These are phyloP conservation scores for Hedya salicella DNA, from an alignment of 2,888 invertebrate genomes.

Conservation along the genomic window DNA sequence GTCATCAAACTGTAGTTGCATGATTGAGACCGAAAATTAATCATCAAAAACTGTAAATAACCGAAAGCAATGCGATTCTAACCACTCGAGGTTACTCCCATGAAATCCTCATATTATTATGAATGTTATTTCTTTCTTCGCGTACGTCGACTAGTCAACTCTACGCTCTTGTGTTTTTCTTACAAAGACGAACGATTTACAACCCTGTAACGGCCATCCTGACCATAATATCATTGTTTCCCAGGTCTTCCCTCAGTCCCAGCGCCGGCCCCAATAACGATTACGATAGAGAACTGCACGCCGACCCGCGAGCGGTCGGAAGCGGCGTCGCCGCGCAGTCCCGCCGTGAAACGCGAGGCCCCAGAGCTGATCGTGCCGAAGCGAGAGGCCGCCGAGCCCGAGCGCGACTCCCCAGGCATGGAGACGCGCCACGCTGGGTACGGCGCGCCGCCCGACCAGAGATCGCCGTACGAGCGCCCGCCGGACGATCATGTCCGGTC, in stretches of 20 bases:
- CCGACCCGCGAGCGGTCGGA: slow-evolving; percentile 52
- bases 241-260: slow-evolving; percentile 45
- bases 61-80: no score
- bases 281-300: slow-evolving; percentile 46
- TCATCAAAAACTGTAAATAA: no score
- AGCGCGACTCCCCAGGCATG: slow-evolving; percentile 91
- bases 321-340: slow-evolving; percentile 69
- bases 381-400: slow-evolving; percentile 86
- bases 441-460: slow-evolving; percentile 87
- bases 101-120: no score
- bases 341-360: slow-evolving; percentile 78
- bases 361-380: slow-evolving; percentile 88
- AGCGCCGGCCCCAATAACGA: slow-evolving; percentile 51
- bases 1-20: no score
- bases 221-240: not conserved
- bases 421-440: slow-evolving; percentile 88
- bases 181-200: no score
- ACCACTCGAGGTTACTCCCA: no score
- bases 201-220: no score
- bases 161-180: no score
- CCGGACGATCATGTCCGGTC: slow-evolving; percentile 86
- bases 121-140: no score
- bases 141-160: no score
- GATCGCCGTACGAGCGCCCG: slow-evolving; percentile 88
- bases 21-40: no score